Base-by-base conservation (phyloP, 2,888 invertebrate species). In the Phoenoteleia sp. region DNA sequence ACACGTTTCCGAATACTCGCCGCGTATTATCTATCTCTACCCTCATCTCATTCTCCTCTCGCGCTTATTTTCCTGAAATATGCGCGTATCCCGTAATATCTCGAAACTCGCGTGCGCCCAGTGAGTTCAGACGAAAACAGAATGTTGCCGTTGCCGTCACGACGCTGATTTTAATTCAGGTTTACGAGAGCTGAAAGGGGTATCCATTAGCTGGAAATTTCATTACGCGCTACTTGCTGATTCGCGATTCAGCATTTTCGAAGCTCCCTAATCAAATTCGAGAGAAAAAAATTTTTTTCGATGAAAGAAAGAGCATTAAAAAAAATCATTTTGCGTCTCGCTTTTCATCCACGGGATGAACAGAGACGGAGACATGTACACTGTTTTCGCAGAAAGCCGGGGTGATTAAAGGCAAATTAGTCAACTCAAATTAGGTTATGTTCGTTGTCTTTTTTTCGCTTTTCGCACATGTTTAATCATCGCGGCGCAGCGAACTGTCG, bases 121-220 rank as follows among this genome's bases (percentile, higher is more conserved):
- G 9, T 49, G 72, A 74, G 66, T 77, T 74, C 69, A 64, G 69
- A 81, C 74, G 81, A 77, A 81, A 85, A 79, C 81, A 81, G 81
- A 81, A 79, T 69, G 81, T 81, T 74, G 72, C 81, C 79, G 82
- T 79, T 79, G 79, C 80, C 79, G 85, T 82, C 85, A 80, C 77
- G 80, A 87, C 82, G 86, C 86, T 87, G 87, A 89, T 89, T 90
- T 90, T 89, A 89, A 89, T 89, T 89, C 89, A 85, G 87, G 87
- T 87, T 87, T 86, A 74, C 85, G 81, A 84, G 79, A 85, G 85
- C 85, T 88, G 87, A 88, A 88, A 88, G 86, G 83, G 87, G 86
- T 88, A 89, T 89, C 88, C 86, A 87, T 89, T 88, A 89, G 88
- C 88, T 86, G 76, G 83, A 86, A 90, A 90, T 88, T 88, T 88